These are phyloP conservation scores for Ameiurus melas DNA, from an alignment of 2,113 vertebrate genomes.

Conservation along the genomic window DNA sequence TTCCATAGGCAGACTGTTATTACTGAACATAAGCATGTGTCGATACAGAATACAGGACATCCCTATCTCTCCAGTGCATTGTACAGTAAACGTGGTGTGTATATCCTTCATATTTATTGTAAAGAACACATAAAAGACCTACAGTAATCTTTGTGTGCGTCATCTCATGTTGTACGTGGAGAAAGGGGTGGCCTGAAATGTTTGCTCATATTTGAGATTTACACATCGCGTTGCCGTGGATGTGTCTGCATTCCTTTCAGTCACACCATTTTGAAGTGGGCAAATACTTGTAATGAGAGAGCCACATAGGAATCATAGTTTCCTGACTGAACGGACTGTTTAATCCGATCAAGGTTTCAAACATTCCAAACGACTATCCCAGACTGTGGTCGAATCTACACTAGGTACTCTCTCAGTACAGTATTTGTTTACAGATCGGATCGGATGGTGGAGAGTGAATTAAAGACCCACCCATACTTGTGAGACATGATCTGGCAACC, in stretches of 20 bases:
- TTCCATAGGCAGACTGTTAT: constrained; percentile 44
- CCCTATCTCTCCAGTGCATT: constrained; percentile 27
- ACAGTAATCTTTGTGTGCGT: constrained; percentile 39
- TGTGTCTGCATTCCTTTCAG: background rate
- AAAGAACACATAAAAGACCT: constrained; percentile 57
- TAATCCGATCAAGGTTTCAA: background rate
- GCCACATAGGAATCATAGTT: background rate
- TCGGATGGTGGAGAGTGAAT: background rate
- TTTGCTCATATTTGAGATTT: background rate
- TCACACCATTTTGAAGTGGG: background rate
- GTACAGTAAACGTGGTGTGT: constrained; percentile 38
- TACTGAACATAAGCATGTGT: constrained; percentile 42
- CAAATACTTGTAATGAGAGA: background rate
- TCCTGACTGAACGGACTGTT: background rate
- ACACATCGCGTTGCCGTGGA: background rate
- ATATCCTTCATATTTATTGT: constrained; percentile 56
- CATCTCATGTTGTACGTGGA: background rate
- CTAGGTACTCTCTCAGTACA: background rate
- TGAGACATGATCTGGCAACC: background rate
- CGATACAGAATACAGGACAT: constrained; percentile 8
- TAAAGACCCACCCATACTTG: background rate
- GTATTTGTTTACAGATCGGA: background rate
- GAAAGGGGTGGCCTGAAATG: background rate
- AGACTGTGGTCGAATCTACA: background rate
- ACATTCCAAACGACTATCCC: background rate